Conservation (phyloP, 2,797 vertebrate genomes). For the Melanotaenia pygmaea region DNA sequence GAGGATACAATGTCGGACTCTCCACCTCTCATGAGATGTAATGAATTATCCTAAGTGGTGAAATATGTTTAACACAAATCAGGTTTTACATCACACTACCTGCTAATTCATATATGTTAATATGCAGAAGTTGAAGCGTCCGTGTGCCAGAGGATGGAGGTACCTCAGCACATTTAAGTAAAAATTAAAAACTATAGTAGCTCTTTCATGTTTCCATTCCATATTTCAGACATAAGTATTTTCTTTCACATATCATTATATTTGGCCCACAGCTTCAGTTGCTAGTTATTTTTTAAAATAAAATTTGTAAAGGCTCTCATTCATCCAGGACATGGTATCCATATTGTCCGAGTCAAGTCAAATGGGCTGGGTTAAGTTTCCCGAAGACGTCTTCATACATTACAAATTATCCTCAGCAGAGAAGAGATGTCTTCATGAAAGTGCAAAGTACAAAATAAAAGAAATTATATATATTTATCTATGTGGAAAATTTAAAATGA, state of each 20-base stretch:
- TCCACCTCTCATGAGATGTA: constrained; percentile 20
- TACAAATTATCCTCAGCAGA: too few species aligned
- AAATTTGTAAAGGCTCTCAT: too few species aligned
- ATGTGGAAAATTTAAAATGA: too few species aligned
- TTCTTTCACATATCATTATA: background rate
- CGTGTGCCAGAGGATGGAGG: background rate
- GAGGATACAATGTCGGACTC: constrained; percentile 24
- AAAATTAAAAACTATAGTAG: background rate
- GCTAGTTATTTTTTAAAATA: too few species aligned
- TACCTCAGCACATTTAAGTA: background rate
- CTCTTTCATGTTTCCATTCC: background rate
- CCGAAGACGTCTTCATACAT: too few species aligned
- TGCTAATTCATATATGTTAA: background rate
- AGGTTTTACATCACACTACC: background rate
- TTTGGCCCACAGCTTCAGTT: too few species aligned
- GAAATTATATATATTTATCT: too few species aligned
- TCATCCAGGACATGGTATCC: too few species aligned
- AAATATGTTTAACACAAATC: background rate
- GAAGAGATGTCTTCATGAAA: too few species aligned
- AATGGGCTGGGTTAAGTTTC: too few species aligned
- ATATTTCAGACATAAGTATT: background rate
- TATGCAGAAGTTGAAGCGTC: background rate
- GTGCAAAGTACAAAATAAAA: too few species aligned
- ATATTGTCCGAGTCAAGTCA: too few species aligned
- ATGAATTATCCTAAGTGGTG: constrained; percentile 10